Percentiles rank a stretch among this genome's conserved stretches.
Conservation (phyloP, 2,797 vertebrate species). For the Crocidura indochinensis region DNA sequence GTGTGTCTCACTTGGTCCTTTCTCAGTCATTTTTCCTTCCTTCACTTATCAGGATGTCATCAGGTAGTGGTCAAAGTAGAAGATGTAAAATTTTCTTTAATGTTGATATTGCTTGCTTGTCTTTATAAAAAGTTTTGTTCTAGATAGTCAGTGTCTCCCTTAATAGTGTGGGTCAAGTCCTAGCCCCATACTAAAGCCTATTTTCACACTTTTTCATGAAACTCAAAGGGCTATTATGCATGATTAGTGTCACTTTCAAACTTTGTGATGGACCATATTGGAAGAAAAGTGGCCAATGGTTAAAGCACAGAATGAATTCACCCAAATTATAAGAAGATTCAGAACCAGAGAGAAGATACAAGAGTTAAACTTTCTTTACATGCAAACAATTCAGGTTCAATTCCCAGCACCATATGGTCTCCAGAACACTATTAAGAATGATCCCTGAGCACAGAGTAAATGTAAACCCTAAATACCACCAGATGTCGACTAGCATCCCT, state of each 20-base stretch:
- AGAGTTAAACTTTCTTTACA: too few species aligned
- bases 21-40: not conserved
- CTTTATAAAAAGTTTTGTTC: not conserved
- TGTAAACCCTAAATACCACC: too few species aligned
- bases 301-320: not conserved
- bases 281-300: not conserved
- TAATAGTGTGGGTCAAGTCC: not conserved
- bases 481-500: too few species aligned
- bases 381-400: too few species aligned
- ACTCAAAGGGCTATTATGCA: fast-evolving
- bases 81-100: not conserved
- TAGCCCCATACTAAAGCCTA: not conserved
- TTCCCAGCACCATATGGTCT: too few species aligned
- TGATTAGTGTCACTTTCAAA: not conserved
- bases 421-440: too few species aligned
- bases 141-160: not conserved
- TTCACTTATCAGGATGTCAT: not conserved
- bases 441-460: too few species aligned
- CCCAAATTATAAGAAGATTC: not conserved
- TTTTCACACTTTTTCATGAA: fast-evolving
- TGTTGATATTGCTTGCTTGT: not conserved
- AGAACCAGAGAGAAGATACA: too few species aligned
- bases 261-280: not conserved
- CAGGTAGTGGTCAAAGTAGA: not conserved
- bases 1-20: not conserved